Evolutionary conservation across 2,888 invertebrate species (phyloP).

Genomic region (Rotaria socialis): DNA sequence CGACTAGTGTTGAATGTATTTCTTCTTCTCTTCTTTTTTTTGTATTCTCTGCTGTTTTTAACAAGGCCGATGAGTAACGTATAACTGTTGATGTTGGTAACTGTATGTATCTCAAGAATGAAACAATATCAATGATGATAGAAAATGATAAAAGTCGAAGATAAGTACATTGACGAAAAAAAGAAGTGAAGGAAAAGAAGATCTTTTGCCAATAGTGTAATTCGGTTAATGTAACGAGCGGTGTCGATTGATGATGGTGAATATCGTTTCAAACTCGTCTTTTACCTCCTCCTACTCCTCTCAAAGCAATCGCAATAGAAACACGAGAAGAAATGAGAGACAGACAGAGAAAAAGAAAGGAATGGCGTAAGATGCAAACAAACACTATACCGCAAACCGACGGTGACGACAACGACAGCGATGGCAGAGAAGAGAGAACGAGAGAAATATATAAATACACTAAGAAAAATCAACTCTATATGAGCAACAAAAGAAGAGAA

Average conservation of each 20-base stretch:
- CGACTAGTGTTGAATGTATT: constrained; percentile 14
- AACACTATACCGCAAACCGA: background rate
- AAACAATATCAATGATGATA: constrained; percentile 2
- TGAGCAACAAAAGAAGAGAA: background rate
- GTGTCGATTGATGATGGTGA: constrained; percentile 16
- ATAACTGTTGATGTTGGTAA: background rate
- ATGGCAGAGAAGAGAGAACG: background rate
- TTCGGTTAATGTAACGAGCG: background rate
- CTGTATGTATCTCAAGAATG: constrained; percentile 5
- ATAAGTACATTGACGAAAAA: background rate
- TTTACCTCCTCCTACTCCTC: background rate
- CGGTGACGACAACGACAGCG: background rate
- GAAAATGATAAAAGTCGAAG: background rate
- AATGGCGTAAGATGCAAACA: constrained; percentile 10
- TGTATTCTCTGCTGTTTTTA: background rate
- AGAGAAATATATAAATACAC: background rate
- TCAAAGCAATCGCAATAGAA: background rate
- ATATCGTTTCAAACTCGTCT: background rate
- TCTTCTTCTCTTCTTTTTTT: background rate
- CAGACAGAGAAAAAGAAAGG: background rate
- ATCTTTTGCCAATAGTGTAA: background rate
- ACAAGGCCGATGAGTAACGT: constrained; percentile 9
- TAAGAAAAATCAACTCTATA: constrained; percentile 10
- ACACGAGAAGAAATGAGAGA: background rate
- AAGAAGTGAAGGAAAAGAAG: background rate